Evolutionary conservation across 1,140 invertebrate genomes (phyloP), one percentile per base, ranked within the genome.

Genomic region (Lithobius niger): DNA sequence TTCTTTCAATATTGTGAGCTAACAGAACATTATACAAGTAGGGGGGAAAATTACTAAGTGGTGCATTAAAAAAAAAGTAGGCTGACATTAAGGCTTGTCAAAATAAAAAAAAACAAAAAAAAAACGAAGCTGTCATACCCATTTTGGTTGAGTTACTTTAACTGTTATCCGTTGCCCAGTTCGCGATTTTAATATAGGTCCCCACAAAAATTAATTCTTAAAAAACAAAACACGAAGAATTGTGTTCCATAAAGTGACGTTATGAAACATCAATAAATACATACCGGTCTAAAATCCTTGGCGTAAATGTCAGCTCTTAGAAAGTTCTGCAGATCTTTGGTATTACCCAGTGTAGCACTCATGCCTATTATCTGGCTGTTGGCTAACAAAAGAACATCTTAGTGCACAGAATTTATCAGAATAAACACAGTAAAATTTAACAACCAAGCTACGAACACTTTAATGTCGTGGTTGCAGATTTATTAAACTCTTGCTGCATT

Each of bases 281-380:
- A 66, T 60, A 77, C 82, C 0, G 94, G 94, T 51, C 94, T 75
- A 71, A 97, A 97, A 65, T 92, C 79, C 61, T 82, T 79, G 0
- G 79, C 76, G 64, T 86, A 97, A 1, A 90, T 68, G 48, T 89
- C 80, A 2, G 92, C 93, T 57, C 80, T 76, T 3, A 90, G 69
- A 70, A 88, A 90, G 31, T 65, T 56, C 0, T 81, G 78, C 22
- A 97, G 67, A 66, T 97, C 88, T 0, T 78, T 62, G 15, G 96
- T 74, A 71, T 97, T 97, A 54, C 88, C 91, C 61, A 98, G 84
- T 0, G 95, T 98, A 0, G 94, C 94, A 74, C 90, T 96, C 91
- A 97, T 97, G 10, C 89, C 92, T 49, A 97, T 78, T 54, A 97
- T 84, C 67, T 95, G 91, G 62, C 86, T 79, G 58, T 75, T 73